Evolutionary conservation across 2,113 vertebrate genomes (phyloP).

Genomic region (Semicossyphus pulcher): DNA sequence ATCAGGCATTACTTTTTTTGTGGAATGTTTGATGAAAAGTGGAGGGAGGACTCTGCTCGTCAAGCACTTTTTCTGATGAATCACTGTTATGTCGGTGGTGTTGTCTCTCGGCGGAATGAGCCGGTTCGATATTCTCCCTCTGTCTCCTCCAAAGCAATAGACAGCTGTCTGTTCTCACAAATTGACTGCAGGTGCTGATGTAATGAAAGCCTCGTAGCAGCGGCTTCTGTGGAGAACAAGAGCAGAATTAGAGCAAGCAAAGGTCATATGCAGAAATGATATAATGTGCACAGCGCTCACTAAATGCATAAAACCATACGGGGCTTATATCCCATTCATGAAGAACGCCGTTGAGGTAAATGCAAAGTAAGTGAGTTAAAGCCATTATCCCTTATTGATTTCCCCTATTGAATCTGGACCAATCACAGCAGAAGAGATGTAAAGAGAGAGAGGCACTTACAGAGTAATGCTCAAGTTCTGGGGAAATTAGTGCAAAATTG

Average conservation of each 20-base stretch:
- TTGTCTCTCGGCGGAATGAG: conserved; percentile 53
- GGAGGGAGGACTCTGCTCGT: conserved; percentile 51
- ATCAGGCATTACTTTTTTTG: conserved; percentile 30
- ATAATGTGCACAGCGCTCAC: conserved; percentile 8
- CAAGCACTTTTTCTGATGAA: conserved; percentile 77
- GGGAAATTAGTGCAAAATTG: background rate
- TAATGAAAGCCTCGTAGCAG: conserved; percentile 56
- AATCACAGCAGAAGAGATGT: background rate
- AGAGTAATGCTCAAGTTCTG: conserved; percentile 8
- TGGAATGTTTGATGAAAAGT: conserved; percentile 68
- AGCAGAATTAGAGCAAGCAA: conserved; percentile 42
- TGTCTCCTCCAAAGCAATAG: conserved; percentile 70
- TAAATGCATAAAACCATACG: conserved; percentile 26
- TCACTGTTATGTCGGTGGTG: conserved; percentile 69
- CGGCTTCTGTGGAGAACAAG: conserved; percentile 24
- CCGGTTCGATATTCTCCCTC: conserved; percentile 75
- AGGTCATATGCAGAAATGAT: conserved; percentile 64
- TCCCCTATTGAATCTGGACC: conserved; percentile 13
- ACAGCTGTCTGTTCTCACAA: conserved; percentile 76
- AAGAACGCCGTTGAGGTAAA: background rate
- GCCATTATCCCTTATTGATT: conserved; percentile 43
- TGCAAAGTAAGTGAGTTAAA: conserved; percentile 33
- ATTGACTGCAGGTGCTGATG: conserved; percentile 69
- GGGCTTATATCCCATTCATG: conserved; percentile 6
- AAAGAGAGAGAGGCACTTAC: conserved; percentile 1